These are phyloP conservation scores for Clarias batrachus DNA, from an alignment of 2,113 vertebrate genomes.

Conservation along the genomic window DNA sequence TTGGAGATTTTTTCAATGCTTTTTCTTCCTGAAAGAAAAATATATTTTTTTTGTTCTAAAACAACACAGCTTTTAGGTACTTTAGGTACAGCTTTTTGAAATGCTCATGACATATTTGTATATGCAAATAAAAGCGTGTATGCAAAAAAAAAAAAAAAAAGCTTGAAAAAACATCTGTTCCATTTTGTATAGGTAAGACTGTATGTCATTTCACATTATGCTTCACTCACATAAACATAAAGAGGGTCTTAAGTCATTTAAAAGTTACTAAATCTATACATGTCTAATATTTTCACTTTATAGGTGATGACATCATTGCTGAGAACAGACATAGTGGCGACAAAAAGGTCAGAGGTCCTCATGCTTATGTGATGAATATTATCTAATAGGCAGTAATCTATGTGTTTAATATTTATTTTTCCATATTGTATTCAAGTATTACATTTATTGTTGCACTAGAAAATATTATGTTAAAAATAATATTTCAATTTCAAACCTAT, in stretches of 20 bases:
- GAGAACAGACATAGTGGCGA: slow-evolving; percentile 4
- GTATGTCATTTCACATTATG: not conserved
- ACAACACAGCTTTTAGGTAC: not conserved
- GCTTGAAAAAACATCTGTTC: not conserved
- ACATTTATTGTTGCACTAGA: not conserved
- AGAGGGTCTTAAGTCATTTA: not conserved
- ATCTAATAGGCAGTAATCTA: too few species aligned
- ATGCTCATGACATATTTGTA: not conserved
- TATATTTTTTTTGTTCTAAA: not conserved
- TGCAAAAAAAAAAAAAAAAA: not conserved
- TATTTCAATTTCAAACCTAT: not conserved
- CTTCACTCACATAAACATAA: not conserved
- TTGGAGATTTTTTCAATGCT: slow-evolving; percentile 2
- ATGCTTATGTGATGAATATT: slow-evolving; percentile 14
- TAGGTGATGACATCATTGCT: slow-evolving; percentile 39
- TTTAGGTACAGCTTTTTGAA: not conserved
- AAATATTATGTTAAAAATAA: not conserved
- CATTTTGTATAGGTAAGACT: not conserved
- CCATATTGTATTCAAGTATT: not conserved
- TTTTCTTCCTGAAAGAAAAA: not conserved
- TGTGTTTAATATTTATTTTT: not conserved
- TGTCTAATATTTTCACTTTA: slow-evolving; percentile 32
- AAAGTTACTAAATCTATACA: not conserved
- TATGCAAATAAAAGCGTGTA: not conserved
- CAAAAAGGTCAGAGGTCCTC: slow-evolving; percentile 49